phyloP scores from a whole-genome alignment of 2,888 invertebrate species.

The Nesidiocoris tenuis region DNA sequence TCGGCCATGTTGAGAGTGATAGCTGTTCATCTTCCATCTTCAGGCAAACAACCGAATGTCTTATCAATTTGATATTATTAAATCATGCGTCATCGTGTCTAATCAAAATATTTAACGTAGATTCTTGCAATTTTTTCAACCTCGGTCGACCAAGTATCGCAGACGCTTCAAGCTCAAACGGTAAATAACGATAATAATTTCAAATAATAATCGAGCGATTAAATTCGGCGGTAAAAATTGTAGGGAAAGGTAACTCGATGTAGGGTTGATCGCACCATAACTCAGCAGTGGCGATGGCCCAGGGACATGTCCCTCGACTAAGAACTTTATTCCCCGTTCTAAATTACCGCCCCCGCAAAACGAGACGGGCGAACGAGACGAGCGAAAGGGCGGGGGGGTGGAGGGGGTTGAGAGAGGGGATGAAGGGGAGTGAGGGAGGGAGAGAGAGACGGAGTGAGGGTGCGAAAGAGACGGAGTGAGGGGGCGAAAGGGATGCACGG shows the following conservation, averaged over 20 bases:
- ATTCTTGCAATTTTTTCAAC: too few species aligned
- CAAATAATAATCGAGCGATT: background rate
- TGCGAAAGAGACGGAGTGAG: background rate
- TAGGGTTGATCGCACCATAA: background rate
- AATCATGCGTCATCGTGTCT: too few species aligned
- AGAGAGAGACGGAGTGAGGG: background rate
- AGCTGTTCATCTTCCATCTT: too few species aligned
- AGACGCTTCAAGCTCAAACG: too few species aligned
- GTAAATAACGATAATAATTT: too few species aligned
- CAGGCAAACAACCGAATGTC: too few species aligned
- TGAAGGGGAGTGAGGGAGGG: background rate
- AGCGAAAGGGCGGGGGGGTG: background rate
- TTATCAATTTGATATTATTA: too few species aligned
- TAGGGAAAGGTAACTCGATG: background rate
- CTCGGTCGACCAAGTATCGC: too few species aligned
- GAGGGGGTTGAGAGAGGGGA: too few species aligned
- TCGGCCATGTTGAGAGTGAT: too few species aligned
- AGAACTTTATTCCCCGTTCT: background rate
- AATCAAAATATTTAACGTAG: background rate
- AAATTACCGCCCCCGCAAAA: background rate
- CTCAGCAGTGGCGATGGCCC: background rate
- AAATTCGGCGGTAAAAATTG: background rate
- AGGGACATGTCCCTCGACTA: background rate
- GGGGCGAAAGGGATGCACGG: background rate
- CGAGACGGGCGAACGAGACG: background rate